Conservation (phyloP, 2,888 invertebrate species). For the Hoplodrina ambigua region DNA sequence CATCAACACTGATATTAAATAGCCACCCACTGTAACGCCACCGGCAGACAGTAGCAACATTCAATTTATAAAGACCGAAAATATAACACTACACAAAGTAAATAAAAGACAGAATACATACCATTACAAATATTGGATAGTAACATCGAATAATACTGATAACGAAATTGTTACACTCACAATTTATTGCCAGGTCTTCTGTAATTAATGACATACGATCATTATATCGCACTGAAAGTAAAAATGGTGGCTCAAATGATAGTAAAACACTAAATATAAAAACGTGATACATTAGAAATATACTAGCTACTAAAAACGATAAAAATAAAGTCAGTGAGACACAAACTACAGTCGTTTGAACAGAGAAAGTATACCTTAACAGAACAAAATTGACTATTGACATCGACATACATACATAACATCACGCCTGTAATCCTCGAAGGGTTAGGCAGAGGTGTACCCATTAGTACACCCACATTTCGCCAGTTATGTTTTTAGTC, state of each 20-base stretch:
- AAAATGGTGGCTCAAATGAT: background rate
- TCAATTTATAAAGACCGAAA: background rate
- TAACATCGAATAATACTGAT: constrained; percentile 13
- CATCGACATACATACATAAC: background rate
- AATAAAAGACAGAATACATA: constrained; percentile 8
- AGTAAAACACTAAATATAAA: background rate
- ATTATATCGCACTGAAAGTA: background rate
- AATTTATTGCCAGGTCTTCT: constrained; percentile 4
- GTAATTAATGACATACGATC: background rate
- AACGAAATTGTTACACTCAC: constrained; percentile 6
- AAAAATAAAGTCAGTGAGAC: background rate
- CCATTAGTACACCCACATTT: background rate
- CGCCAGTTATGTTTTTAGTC: too few relatives aligned
- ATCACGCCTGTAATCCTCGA: too few relatives aligned
- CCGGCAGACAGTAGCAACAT: background rate
- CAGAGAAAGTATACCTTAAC: background rate
- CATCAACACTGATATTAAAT: background rate
- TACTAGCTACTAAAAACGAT: background rate
- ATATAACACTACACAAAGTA: constrained; percentile 7
- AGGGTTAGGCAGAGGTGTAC: too few relatives aligned
- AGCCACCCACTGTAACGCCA: background rate
- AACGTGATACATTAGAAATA: background rate
- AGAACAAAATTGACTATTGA: background rate
- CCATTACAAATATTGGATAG: constrained; percentile 1
- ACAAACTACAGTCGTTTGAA: background rate